These are phyloP conservation scores for Acanthosepion lycidas DNA, from an alignment of 2,888 invertebrate species.

Conservation along the genomic window DNA sequence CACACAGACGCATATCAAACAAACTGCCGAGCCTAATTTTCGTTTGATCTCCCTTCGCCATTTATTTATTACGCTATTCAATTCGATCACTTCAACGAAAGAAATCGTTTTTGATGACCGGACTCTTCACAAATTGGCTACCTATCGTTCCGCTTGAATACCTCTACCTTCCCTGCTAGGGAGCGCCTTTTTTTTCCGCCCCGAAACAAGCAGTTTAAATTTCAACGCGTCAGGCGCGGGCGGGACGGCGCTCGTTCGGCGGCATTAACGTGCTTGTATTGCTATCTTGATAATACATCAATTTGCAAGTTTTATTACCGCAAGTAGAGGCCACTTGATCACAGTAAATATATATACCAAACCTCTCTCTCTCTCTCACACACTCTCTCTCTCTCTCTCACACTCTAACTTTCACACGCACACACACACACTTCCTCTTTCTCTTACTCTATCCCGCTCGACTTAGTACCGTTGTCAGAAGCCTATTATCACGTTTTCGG, in stretches of 20 bases:
- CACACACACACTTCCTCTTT: too few species aligned
- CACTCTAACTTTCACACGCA: too few species aligned
- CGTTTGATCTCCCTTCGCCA: background rate
- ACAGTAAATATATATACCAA: background rate
- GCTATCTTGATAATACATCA: background rate
- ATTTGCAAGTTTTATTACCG: background rate
- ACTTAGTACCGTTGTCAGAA: too few species aligned
- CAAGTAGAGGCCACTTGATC: background rate
- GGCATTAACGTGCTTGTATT: background rate
- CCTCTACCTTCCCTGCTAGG: background rate
- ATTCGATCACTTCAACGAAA: background rate
- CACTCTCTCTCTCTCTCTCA: too few species aligned
- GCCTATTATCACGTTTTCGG: too few species aligned
- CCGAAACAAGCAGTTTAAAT: background rate
- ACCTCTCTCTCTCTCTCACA: too few species aligned
- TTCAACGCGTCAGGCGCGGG: background rate
- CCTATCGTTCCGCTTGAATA: background rate
- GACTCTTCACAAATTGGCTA: background rate
- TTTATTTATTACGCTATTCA: background rate
- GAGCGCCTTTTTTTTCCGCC: background rate
- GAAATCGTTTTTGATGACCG: background rate
- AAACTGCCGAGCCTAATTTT: background rate
- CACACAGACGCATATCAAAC: conserved; percentile 1
- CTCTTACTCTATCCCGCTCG: too few species aligned
- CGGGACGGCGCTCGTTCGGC: background rate